Percentiles rank a stretch among this genome's conserved stretches.
Conservation (phyloP, 2,797 vertebrate species). For the Pseudochromis fuscus region DNA sequence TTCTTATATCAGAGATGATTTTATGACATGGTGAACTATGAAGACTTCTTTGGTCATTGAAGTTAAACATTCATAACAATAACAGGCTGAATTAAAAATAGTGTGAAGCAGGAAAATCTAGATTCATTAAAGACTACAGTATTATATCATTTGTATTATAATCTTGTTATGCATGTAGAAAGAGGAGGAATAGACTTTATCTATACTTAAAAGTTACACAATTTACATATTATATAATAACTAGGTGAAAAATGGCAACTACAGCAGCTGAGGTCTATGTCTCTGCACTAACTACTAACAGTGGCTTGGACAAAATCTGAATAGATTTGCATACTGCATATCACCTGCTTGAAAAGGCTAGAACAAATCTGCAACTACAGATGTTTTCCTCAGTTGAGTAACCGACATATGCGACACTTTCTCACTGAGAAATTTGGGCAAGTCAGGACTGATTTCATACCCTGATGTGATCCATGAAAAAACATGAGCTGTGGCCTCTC, state of each 20-base stretch:
- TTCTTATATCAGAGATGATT: background rate
- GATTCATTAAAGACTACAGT: background rate
- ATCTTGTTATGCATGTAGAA: background rate
- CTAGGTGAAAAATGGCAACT: no score
- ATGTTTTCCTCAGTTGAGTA: background rate
- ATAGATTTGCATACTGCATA: background rate
- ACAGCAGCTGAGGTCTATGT: no score
- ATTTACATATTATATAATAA: no score
- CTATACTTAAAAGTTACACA: background rate
- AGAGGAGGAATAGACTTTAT: background rate
- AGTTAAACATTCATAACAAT: background rate
- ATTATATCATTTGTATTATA: background rate
- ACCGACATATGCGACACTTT: background rate
- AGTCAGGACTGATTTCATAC: constrained; percentile 34
- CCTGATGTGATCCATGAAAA: constrained; percentile 9
- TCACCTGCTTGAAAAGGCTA: constrained; percentile 5
- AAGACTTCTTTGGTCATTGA: background rate
- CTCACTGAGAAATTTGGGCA: constrained; percentile 17
- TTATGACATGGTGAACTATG: background rate
- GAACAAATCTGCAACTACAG: constrained; percentile 1
- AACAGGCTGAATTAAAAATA: background rate
- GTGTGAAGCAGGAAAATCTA: background rate
- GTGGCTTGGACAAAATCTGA: background rate
- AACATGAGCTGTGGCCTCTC: background rate
- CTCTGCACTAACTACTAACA: no score